Evolutionary conservation across 2,113 vertebrate species (phyloP), one percentile per base, ranked within the genome.

Genomic region (Melanerpes aurifrons): DNA sequence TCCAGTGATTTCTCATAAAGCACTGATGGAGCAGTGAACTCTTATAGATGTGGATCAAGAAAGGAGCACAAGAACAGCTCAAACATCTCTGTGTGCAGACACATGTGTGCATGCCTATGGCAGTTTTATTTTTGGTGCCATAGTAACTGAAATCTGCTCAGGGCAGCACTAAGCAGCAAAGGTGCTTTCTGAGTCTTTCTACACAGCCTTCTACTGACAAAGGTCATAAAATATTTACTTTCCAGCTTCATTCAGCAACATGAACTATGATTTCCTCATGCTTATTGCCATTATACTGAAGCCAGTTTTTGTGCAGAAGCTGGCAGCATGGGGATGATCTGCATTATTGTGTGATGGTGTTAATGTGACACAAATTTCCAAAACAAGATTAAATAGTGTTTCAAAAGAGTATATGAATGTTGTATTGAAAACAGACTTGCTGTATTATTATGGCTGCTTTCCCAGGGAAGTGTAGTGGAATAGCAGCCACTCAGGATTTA

Each of bases 31-130:
- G 31, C 66, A 64, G 62, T 0, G 31, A 78, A 48, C 26, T 53
- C 25, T 25, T 29, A 31, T 25, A 71, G 28, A 53, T 61, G 32
- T 25, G 74, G 28, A 53, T 61, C 24, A 43, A 72, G 70, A 35
- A 53, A 69, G 59, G 4, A 32, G 31, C 28, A 17, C 18, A 32
- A 66, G 72, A 88, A 3, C 48, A 35, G 62, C 70, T 40, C 9
- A 1, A 18, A 25, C 13, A 26, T 7, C 48, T 7, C 45, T 66
- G 62, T 8, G 43, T 25, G 81, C 28, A n/a, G 6, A 22, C 0
- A 1, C 11, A 3, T 0, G 1, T 7, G 18, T 6, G 9, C 1
- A 3, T 31, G 32, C 31, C 45, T 31, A 0, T 2, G 16, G 63
- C 25, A 22, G 50, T 85, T 88, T 68, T 31, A 14, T n/a, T 73